Evolutionary conservation across 2,888 invertebrate species (phyloP).

Genomic region (Ochropleura plecta): DNA sequence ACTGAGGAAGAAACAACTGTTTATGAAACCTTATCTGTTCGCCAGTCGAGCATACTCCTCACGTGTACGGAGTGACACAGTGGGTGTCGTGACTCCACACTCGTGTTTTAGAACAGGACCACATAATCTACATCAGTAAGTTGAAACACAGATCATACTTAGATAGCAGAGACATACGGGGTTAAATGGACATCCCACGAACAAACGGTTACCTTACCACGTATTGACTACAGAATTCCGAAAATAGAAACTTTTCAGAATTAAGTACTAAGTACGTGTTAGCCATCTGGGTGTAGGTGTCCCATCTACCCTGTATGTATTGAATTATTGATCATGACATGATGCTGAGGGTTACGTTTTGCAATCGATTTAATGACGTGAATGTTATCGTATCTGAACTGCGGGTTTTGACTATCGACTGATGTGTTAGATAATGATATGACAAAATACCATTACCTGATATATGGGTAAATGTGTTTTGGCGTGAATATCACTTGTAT

Average conservation of each 20-base stretch:
- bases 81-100: constrained; percentile 49
- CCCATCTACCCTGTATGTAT: background rate
- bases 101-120: constrained; percentile 57
- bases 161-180: background rate
- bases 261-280: no score
- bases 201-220: no score
- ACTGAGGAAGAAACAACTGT: constrained; percentile 56
- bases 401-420: constrained; percentile 33
- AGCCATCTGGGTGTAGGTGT: no score
- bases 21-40: constrained; percentile 73
- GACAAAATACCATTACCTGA: constrained; percentile 43
- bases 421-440: constrained; percentile 46
- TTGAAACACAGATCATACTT: background rate
- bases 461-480: constrained; percentile 46
- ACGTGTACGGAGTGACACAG: constrained; percentile 68
- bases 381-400: constrained; percentile 35
- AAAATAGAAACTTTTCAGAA: no score
- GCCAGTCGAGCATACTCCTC: constrained; percentile 66
- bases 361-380: constrained; percentile 36
- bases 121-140: constrained; percentile 7
- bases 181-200: no score
- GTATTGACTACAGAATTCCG: no score
- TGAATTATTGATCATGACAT: background rate
- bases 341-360: constrained; percentile 17
- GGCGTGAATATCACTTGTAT: constrained; percentile 27